A percentile compares a stretch with the other conserved stretches of the same genome.
phyloP scores from a whole-genome alignment of 1,140 invertebrate genomes.

The Drosophila pruinosa region DNA sequence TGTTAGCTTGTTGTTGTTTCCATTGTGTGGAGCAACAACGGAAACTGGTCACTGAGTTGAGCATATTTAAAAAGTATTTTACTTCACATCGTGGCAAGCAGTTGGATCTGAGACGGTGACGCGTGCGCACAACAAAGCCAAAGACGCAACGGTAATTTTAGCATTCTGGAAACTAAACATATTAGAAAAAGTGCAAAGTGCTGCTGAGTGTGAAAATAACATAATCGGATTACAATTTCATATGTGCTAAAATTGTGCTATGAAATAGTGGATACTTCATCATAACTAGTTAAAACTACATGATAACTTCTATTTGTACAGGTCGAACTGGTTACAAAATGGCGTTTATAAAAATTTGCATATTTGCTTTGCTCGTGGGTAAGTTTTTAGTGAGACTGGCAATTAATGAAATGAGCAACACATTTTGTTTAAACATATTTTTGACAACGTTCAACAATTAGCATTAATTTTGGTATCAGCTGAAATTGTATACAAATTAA shows the following conservation, averaged over 20 bases:
- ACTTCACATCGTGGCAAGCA: slow-evolving; percentile 12
- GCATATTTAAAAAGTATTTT: slow-evolving; percentile 40
- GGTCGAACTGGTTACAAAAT: slow-evolving; percentile 63
- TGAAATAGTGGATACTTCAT: background rate
- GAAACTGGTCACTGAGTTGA: slow-evolving; percentile 34
- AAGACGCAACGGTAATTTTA: slow-evolving; percentile 44
- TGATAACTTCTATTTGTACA: slow-evolving; percentile 51
- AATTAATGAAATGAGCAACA: slow-evolving; percentile 47
- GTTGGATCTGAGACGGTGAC: slow-evolving; percentile 50
- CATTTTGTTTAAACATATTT: slow-evolving; percentile 46
- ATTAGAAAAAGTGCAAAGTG: slow-evolving; percentile 40
- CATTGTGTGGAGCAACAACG: background rate
- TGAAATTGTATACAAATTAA: slow-evolving; percentile 13
- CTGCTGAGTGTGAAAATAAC: background rate
- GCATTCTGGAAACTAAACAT: background rate
- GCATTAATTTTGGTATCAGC: slow-evolving; percentile 46
- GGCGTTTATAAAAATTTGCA: slow-evolving; percentile 75
- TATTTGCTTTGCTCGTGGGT: slow-evolving; percentile 75
- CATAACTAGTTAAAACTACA: slow-evolving; percentile 26
- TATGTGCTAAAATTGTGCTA: background rate
- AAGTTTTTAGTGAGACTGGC: slow-evolving; percentile 51
- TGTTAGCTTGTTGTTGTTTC: slow-evolving; percentile 6
- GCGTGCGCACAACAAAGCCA: slow-evolving; percentile 49
- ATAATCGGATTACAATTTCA: slow-evolving; percentile 8
- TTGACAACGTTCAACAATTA: slow-evolving; percentile 43